Evolutionary conservation across 2,888 invertebrate genomes (phyloP).

Genomic region (Seira musarum): DNA sequence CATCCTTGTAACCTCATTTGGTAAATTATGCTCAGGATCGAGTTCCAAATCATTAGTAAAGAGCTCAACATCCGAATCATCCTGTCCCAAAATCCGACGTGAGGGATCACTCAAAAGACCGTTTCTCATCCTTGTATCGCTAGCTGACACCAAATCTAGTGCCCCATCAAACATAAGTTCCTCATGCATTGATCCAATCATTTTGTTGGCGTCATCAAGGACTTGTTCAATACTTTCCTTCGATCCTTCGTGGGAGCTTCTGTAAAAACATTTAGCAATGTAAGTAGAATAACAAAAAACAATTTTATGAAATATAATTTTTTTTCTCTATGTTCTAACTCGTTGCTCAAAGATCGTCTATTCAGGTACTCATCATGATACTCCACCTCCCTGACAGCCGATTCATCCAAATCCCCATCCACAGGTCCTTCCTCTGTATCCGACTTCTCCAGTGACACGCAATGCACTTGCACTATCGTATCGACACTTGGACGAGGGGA

Average conservation of each 20-base stretch:
- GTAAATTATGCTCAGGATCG: slow-evolving; percentile 48
- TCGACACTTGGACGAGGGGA: slow-evolving; percentile 42
- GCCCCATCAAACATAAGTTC: slow-evolving; percentile 53
- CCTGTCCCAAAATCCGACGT: slow-evolving; percentile 21
- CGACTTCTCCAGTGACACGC: slow-evolving; percentile 20
- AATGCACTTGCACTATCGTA: slow-evolving; percentile 44
- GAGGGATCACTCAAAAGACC: background rate
- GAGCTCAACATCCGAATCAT: slow-evolving; percentile 51
- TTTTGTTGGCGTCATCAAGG: slow-evolving; percentile 63
- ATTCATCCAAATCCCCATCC: slow-evolving; percentile 6
- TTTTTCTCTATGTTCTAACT: slow-evolving; percentile 1
- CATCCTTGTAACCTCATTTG: slow-evolving; percentile 25
- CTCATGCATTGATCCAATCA: slow-evolving; percentile 66
- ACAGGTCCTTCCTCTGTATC: slow-evolving; percentile 28
- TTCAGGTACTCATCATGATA: slow-evolving; percentile 31
- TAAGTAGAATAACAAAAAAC: background rate
- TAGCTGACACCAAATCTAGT: slow-evolving; percentile 1
- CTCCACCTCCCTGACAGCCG: background rate
- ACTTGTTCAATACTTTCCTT: slow-evolving; percentile 57
- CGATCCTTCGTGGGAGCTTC: slow-evolving; percentile 36
- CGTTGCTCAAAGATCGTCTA: slow-evolving; percentile 32
- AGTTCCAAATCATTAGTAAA: slow-evolving; percentile 57
- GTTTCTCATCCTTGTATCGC: slow-evolving; percentile 17
- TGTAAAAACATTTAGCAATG: slow-evolving; percentile 14
- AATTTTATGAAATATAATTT: background rate